Evolutionary conservation across 2,797 vertebrate species (phyloP).

Genomic region (Smutsia temminckii): DNA sequence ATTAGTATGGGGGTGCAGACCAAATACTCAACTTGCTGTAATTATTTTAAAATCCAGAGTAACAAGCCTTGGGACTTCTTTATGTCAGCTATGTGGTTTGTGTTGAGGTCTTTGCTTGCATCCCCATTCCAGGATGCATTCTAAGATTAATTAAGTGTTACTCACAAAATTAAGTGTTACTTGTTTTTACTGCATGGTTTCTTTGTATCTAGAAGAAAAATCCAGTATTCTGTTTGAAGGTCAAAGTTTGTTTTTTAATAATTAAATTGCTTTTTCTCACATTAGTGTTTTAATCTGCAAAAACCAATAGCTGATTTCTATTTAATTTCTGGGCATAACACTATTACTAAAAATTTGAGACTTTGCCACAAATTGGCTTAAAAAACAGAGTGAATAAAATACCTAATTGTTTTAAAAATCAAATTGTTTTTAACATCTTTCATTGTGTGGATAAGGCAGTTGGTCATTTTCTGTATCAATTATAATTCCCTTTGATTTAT

Average conservation of each 20-base stretch:
- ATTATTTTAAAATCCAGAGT: neutral
- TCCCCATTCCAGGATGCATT: neutral
- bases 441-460: neutral
- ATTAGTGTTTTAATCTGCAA: neutral
- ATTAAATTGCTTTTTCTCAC: neutral
- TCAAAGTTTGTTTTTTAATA: slow-evolving; percentile 1
- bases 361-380: neutral
- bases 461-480: neutral
- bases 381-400: neutral
- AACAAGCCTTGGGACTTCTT: neutral
- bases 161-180: neutral
- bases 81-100: neutral
- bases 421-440: slow-evolving; percentile 28
- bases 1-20: neutral
- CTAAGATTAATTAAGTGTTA: neutral
- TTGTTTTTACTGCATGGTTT: neutral
- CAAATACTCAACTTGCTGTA: neutral
- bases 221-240: neutral
- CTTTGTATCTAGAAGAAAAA: neutral
- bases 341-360: neutral
- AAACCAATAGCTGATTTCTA: neutral
- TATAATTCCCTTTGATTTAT: slow-evolving; percentile 7
- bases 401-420: neutral
- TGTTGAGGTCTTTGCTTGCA: neutral
- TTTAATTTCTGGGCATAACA: neutral